These are phyloP conservation scores for Tragopan temminckii DNA, from an alignment of 2,797 vertebrate species.

Conservation along the genomic window DNA sequence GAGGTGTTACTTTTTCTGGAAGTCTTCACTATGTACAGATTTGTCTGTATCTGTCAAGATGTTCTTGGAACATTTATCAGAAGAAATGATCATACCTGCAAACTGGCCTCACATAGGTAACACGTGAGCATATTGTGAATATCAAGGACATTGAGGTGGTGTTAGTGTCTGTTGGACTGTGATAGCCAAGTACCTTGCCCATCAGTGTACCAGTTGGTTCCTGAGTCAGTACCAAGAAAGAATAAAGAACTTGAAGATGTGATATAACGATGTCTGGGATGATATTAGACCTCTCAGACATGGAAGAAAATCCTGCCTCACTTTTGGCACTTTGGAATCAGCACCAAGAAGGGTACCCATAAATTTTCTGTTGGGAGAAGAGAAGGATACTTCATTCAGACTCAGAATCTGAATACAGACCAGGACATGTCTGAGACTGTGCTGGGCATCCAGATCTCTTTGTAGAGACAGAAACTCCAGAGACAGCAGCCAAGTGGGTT, in stretches of 20 bases:
- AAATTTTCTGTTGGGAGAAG: conserved; percentile 71
- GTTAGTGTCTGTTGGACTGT: conserved; percentile 65
- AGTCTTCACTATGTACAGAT: conserved; percentile 44
- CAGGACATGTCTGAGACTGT: conserved; percentile 77
- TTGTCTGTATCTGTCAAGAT: conserved; percentile 56
- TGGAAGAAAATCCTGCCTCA: conserved; percentile 72
- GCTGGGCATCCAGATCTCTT: conserved; percentile 75
- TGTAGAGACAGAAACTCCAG: conserved; percentile 77
- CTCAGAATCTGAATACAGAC: conserved; percentile 74
- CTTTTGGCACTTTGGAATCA: conserved; percentile 72
- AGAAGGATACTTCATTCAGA: conserved; percentile 73
- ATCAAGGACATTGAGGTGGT: conserved; percentile 63
- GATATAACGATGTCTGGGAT: conserved; percentile 48
- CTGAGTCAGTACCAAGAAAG: conserved; percentile 69
- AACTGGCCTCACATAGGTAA: conserved; percentile 53
- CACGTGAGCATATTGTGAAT: conserved; percentile 46
- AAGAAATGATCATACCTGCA: conserved; percentile 57
- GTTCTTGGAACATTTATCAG: conserved; percentile 66
- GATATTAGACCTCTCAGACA: conserved; percentile 57
- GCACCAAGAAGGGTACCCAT: conserved; percentile 64
- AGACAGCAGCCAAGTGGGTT: conserved; percentile 78
- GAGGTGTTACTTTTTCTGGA: conserved; percentile 47
- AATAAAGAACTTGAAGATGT: conserved; percentile 69
- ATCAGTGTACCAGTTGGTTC: conserved; percentile 54
- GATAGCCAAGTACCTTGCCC: conserved; percentile 59